Percentiles rank a stretch among this genome's conserved stretches.
Evolutionary conservation across 2,888 invertebrate genomes (phyloP).

Genomic region (Fragum fragum): DNA sequence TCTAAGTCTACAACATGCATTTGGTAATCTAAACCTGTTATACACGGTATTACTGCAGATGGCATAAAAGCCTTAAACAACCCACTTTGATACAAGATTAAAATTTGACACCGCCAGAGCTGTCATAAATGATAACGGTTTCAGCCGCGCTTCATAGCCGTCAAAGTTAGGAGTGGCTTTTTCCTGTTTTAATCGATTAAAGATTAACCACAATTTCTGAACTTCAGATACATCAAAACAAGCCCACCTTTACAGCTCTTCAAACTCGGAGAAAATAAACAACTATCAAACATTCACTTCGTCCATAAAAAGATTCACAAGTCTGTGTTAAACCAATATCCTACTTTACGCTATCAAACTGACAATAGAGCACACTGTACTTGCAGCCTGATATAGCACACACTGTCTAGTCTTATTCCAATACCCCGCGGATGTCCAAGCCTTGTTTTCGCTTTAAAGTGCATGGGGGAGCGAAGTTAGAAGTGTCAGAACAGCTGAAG

Average conservation of each 20-base stretch:
- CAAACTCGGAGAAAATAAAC: conserved; percentile 52
- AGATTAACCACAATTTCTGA: conserved; percentile 19
- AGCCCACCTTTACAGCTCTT: conserved; percentile 31
- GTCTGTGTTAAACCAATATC: neutral
- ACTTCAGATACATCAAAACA: conserved; percentile 27
- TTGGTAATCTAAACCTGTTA: too few relatives aligned
- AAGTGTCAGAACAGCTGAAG: neutral
- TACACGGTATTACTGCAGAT: neutral
- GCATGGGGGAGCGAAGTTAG: too few relatives aligned
- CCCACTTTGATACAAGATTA: conserved; percentile 12
- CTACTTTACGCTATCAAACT: neutral
- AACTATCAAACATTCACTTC: conserved; percentile 43
- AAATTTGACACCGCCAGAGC: conserved; percentile 2
- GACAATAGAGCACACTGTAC: neutral
- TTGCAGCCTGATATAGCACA: neutral
- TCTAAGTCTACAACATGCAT: too few relatives aligned
- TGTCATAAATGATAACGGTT: conserved; percentile 27
- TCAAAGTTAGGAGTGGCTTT: conserved; percentile 22
- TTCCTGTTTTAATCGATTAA: conserved; percentile 33
- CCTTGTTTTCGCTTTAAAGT: too few relatives aligned
- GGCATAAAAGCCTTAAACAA: neutral
- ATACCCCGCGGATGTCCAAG: too few relatives aligned
- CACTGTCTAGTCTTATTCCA: too few relatives aligned
- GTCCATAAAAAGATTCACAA: conserved; percentile 38
- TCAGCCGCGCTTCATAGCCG: conserved; percentile 4